Percentiles rank a stretch among this genome's conserved stretches.
phyloP scores from a whole-genome alignment of 2,888 invertebrate species.

The Chloroclysta siterata region DNA sequence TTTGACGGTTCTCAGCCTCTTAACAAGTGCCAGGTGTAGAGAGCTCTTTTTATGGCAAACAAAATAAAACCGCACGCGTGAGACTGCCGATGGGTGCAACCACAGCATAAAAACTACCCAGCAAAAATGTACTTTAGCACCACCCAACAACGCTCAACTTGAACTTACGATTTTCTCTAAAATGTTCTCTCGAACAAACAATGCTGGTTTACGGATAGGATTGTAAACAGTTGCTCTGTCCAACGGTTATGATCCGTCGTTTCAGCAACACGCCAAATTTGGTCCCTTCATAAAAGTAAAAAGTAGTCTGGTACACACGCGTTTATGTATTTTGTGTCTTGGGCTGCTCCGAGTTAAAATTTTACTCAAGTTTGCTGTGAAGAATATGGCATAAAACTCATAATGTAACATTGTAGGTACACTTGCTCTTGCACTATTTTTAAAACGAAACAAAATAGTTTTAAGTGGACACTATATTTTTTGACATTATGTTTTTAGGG shows the following conservation, averaged over 20 bases:
- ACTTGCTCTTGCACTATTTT: neutral
- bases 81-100: slow-evolving; percentile 61
- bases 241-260: slow-evolving; percentile 79
- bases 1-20: too few species aligned
- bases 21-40: slow-evolving; percentile 62
- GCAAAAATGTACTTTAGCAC: slow-evolving; percentile 52
- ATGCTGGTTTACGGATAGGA: slow-evolving; percentile 67
- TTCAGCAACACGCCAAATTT: slow-evolving; percentile 79
- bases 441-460: too few species aligned
- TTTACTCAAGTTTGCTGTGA: slow-evolving; percentile 31
- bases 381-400: slow-evolving; percentile 27
- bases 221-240: slow-evolving; percentile 78
- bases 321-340: slow-evolving; percentile 52
- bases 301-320: slow-evolving; percentile 70
- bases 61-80: slow-evolving; percentile 69
- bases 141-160: slow-evolving; percentile 52
- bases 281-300: slow-evolving; percentile 78
- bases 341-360: slow-evolving; percentile 42
- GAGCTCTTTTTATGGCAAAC: slow-evolving; percentile 66
- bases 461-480: too few species aligned
- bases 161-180: slow-evolving; percentile 40
- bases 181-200: slow-evolving; percentile 53
- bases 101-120: slow-evolving; percentile 46
- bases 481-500: too few species aligned
- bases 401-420: neutral